Evolutionary conservation across 2,113 vertebrate genomes (phyloP).

Genomic region (Pachycephala philippinensis): DNA sequence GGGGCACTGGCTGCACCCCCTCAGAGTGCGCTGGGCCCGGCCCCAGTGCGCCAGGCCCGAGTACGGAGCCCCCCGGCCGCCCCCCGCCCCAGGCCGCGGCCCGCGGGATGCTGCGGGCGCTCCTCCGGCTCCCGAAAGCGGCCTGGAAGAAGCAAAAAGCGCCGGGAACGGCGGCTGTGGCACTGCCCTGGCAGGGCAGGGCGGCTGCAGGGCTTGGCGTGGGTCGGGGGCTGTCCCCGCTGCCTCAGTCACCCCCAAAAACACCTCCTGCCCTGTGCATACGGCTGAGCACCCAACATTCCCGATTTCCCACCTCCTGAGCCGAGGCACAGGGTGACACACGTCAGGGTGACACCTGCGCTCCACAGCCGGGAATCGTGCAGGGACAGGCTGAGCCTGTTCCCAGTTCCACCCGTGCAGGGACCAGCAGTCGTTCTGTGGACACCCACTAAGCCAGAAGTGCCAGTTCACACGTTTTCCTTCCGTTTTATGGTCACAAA

Average conservation of each 20-base stretch:
- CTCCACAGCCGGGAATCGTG: accelerated
- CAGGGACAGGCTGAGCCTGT: not conserved
- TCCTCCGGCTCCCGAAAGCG: not conserved
- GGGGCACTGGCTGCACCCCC: not conserved
- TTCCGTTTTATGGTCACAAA: not conserved
- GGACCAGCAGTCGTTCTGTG: accelerated
- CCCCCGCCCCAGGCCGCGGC: not conserved
- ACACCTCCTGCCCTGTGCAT: accelerated
- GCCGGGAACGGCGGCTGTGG: no score
- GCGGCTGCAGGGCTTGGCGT: not conserved
- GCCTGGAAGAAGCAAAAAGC: not conserved
- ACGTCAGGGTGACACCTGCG: not conserved
- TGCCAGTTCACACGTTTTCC: not conserved
- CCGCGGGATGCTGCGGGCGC: not conserved
- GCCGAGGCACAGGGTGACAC: not conserved
- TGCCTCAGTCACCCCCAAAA: not conserved
- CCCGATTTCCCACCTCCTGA: accelerated
- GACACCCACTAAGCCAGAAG: not conserved
- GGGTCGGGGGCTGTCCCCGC: not conserved
- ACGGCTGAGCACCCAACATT: accelerated
- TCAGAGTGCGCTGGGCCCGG: not conserved
- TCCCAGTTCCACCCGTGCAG: not conserved
- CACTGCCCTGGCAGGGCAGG: no score
- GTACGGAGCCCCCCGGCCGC: not conserved
- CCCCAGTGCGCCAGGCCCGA: not conserved